phyloP scores from a whole-genome alignment of 2,113 vertebrate species.

The Paraplagusia blochii region DNA sequence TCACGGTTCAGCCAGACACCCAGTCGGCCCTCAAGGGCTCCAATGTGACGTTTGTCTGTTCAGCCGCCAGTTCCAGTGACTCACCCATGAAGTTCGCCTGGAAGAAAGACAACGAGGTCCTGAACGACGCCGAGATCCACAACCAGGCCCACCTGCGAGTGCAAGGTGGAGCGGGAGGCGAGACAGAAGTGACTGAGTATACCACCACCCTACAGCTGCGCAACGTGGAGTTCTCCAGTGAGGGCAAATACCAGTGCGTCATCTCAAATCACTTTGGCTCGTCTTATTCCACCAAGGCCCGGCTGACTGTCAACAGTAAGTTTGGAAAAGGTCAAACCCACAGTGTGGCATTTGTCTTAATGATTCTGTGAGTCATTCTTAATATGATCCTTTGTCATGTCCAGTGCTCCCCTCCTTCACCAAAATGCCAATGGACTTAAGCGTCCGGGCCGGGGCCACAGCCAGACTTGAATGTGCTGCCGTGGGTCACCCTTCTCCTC shows the following conservation, averaged over 20 bases:
- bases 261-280: slow-evolving; percentile 99
- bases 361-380: not conserved
- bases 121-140: slow-evolving; percentile 88
- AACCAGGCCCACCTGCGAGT: slow-evolving; percentile 90
- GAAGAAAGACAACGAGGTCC: slow-evolving; percentile 94
- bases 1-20: slow-evolving; percentile 94
- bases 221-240: slow-evolving; percentile 86
- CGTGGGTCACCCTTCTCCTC: slow-evolving; percentile 85
- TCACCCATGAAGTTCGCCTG: slow-evolving; percentile 97
- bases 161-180: slow-evolving; percentile 69
- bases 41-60: slow-evolving; percentile 93
- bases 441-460: slow-evolving; percentile 86
- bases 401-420: slow-evolving; percentile 93
- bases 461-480: slow-evolving; percentile 93
- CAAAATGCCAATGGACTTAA: slow-evolving; percentile 93
- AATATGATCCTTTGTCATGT: not conserved
- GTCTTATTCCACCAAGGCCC: slow-evolving; percentile 93
- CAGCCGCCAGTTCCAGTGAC: slow-evolving; percentile 94
- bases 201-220: slow-evolving; percentile 88
- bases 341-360: not conserved
- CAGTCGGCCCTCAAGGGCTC: slow-evolving; percentile 89
- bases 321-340: not conserved
- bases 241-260: slow-evolving; percentile 96
- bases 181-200: slow-evolving; percentile 87
- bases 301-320: slow-evolving; percentile 95